Conservation (phyloP, 1,140 invertebrate genomes). For the Drepana arcuata region DNA sequence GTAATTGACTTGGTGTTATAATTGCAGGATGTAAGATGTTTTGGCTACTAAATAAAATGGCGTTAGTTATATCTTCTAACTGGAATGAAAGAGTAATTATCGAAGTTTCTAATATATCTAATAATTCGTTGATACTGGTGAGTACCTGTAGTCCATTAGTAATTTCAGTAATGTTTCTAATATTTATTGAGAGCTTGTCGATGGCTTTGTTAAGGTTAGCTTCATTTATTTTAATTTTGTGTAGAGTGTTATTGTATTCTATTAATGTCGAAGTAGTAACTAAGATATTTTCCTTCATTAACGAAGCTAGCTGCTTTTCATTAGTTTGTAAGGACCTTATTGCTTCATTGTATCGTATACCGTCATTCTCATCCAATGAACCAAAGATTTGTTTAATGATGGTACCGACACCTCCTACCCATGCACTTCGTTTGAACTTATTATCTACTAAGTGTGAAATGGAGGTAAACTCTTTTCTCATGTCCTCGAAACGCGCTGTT, state of each 20-base stretch:
- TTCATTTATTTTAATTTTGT: neutral
- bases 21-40: neutral
- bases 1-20: neutral
- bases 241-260: neutral
- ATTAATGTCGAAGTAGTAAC: constrained; percentile 5
- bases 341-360: constrained; percentile 12
- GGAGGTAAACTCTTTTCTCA: constrained; percentile 6
- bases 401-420: constrained; percentile 14
- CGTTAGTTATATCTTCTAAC: neutral
- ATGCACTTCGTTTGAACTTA: constrained; percentile 10
- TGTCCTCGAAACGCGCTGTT: constrained; percentile 4
- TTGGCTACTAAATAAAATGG: too few species aligned
- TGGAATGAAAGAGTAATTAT: neutral
- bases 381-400: constrained; percentile 17
- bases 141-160: neutral
- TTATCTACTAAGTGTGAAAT: constrained; percentile 14
- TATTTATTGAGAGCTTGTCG: neutral
- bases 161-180: neutral
- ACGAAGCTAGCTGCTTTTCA: constrained; percentile 9
- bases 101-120: too few species aligned
- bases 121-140: too few species aligned
- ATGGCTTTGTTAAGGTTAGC: neutral
- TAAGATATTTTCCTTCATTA: constrained; percentile 16
- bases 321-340: constrained; percentile 14
- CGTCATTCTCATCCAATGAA: constrained; percentile 19